These are phyloP conservation scores for Acropora yongei DNA, from an alignment of 64 coral and sea anemone genomes.

Conservation along the genomic window DNA sequence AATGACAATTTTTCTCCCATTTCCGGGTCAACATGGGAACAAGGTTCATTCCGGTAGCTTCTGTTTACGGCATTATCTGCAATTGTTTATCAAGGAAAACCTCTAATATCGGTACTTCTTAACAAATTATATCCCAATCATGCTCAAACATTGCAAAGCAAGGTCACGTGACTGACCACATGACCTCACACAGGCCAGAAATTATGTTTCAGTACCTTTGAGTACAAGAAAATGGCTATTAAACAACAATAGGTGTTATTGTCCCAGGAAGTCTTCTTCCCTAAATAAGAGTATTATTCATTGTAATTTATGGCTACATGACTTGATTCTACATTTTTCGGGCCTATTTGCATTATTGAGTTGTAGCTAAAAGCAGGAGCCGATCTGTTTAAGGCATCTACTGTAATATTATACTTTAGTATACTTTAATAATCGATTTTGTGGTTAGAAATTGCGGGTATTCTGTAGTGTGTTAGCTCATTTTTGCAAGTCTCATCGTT, in stretches of 20 bases:
- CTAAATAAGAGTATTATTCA: too few relatives aligned
- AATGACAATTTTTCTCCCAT: conserved; percentile 30
- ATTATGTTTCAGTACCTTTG: background rate
- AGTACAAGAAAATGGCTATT: too few relatives aligned
- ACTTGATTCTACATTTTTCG: too few relatives aligned
- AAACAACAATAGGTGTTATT: too few relatives aligned
- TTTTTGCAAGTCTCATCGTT: background rate
- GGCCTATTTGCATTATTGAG: too few relatives aligned
- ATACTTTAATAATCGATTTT: too few relatives aligned
- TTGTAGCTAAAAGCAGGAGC: too few relatives aligned
- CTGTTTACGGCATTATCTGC: background rate
- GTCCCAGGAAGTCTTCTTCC: too few relatives aligned
- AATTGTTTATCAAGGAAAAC: conserved; percentile 17
- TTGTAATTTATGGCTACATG: too few relatives aligned
- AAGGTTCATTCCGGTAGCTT: background rate
- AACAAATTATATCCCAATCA: background rate
- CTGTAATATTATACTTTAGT: too few relatives aligned
- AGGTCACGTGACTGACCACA: background rate
- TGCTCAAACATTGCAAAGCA: background rate
- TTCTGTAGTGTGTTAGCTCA: background rate
- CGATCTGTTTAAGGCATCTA: too few relatives aligned
- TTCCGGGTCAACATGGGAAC: conserved; percentile 22
- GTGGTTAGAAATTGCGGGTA: too few relatives aligned
- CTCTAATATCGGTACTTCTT: background rate
- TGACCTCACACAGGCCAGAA: background rate